A percentile compares a stretch with the other conserved stretches of the same genome.
These are phyloP conservation scores for Drosophila helvetica DNA, from an alignment of 2,888 invertebrate genomes.

Conservation along the genomic window DNA sequence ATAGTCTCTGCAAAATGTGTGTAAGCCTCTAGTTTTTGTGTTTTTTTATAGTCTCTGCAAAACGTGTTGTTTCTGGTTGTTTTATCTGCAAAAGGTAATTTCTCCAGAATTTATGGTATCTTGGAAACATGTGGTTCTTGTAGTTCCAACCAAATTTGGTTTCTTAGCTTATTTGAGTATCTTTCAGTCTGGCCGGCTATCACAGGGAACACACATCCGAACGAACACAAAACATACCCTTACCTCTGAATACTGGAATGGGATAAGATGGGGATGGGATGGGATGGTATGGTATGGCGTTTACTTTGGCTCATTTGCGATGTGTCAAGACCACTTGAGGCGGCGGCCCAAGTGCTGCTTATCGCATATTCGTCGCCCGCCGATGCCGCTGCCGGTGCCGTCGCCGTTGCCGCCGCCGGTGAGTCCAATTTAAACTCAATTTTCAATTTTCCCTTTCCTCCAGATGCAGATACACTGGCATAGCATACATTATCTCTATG, in stretches of 20 bases:
- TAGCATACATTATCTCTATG: constrained; percentile 21
- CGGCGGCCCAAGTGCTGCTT: constrained; percentile 17
- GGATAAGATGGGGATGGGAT: background rate
- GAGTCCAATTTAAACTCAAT: constrained; percentile 49
- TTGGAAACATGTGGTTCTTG: background rate
- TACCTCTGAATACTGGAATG: background rate
- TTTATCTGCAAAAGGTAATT: background rate
- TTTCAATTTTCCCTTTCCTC: constrained; percentile 32
- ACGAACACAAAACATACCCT: background rate
- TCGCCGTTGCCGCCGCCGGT: constrained; percentile 22
- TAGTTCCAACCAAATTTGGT: background rate
- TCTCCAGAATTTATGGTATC: background rate
- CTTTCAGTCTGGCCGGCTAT: background rate
- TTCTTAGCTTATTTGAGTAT: background rate
- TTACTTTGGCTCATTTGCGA: constrained; percentile 32
- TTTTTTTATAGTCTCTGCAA: background rate
- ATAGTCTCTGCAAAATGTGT: background rate
- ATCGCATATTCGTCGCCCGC: constrained; percentile 24
- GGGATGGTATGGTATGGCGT: constrained; percentile 9
- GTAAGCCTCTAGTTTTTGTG: too few species aligned
- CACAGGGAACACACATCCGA: background rate
- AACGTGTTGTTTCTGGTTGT: background rate
- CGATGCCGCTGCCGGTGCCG: constrained; percentile 2
- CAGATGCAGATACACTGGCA: constrained; percentile 18
- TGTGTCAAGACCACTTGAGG: constrained; percentile 46